Evolutionary conservation across 2,113 vertebrate genomes (phyloP).

Genomic region (Sciurus niger): DNA sequence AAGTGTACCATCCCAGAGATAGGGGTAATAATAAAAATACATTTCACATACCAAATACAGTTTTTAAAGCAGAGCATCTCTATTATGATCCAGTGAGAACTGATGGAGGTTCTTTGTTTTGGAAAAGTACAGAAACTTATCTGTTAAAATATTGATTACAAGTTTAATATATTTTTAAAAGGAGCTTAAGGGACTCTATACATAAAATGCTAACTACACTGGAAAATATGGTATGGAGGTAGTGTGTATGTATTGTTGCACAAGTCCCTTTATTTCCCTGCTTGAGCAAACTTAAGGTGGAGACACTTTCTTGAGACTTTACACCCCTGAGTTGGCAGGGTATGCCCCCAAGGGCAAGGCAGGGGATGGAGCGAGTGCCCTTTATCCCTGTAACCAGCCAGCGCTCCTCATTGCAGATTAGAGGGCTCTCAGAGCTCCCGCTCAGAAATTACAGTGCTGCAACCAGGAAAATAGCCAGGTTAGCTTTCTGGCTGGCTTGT

Average conservation of each 20-base stretch:
- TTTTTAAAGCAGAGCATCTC: background rate
- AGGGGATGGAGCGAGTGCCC: background rate
- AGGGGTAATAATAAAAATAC: background rate
- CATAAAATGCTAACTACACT: background rate
- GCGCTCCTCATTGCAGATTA: background rate
- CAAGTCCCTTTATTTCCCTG: background rate
- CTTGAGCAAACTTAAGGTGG: background rate
- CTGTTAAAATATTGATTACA: background rate
- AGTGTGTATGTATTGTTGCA: accelerated
- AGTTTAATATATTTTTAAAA: background rate
- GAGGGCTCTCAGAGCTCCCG: background rate
- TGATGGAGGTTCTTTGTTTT: constrained; percentile 49
- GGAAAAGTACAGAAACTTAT: background rate
- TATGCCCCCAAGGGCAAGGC: background rate
- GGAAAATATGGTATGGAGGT: accelerated
- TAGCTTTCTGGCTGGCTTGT: constrained; percentile 47
- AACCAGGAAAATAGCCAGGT: constrained; percentile 57
- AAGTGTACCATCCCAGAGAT: background rate
- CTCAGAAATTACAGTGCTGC: constrained; percentile 65
- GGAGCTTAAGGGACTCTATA: too few relatives aligned
- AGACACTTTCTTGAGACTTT: background rate
- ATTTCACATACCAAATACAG: background rate
- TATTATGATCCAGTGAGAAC: background rate
- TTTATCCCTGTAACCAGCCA: background rate
- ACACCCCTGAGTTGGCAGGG: background rate